Base-by-base conservation (phyloP, 2,797 vertebrate species). In the Protonibea diacanthus region DNA sequence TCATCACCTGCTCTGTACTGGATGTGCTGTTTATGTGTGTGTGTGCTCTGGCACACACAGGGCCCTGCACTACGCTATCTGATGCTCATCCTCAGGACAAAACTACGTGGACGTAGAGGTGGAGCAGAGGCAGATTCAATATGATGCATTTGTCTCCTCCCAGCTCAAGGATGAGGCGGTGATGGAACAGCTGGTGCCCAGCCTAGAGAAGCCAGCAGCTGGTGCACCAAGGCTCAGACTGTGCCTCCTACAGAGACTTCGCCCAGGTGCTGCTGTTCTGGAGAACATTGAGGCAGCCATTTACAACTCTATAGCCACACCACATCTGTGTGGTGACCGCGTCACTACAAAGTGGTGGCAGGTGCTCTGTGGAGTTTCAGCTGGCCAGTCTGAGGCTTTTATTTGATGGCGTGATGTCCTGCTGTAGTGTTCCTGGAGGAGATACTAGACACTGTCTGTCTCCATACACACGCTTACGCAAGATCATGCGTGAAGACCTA, bases 341-440 rank as follows among this genome's bases (percentile, higher is more conserved):
- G 76, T 11, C 78, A 87, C 81, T 94, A 52, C 80, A 23, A 12
- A 93, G 92, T 10, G 90, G 60, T 93, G n/a, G n/a, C n/a, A n/a
- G 92, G 92, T 94, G 92, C 79, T 83, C 87, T 2, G n/a, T 86
- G 38, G 89, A 93, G 84, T 91, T 94, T 47, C 94, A 94, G 78
- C 63, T 93, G 75, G 90, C 92, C 6, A 87, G 81, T 76, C 63
- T 88, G 60, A 81, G 88, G 77, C 86, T 88, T 7, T 78, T 91
- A 12, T 86, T 68, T 17, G 88, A 93, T 2, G 82, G 83, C 56
- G 84, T 3, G 89, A 91, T 0, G 86, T 89, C 51, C 82, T 92
- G 17, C 77, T 91, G 51, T 93, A 71, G 84, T 91, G 27, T 89
- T 93, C 55, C 78, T 92, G 71, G 87, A 93, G 84, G 63, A 90